phyloP scores from a whole-genome alignment of 2,797 vertebrate species.

The Nyctibius grandis region DNA sequence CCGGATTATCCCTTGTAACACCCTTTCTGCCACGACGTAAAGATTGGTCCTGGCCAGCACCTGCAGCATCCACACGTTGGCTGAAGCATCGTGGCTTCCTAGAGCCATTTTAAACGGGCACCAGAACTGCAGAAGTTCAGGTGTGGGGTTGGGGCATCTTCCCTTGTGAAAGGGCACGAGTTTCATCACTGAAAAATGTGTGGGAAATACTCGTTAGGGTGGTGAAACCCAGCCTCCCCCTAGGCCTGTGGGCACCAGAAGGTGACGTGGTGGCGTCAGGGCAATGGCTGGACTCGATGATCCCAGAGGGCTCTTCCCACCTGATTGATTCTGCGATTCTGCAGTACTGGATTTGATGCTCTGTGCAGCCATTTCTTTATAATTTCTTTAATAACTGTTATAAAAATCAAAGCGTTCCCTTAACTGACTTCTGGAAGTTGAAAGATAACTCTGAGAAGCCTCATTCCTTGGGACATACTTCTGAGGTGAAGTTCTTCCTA shows the following conservation, averaged over 20 bases:
- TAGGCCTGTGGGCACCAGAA: too few relatives aligned
- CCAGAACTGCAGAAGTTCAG: not conserved
- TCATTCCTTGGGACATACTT: not conserved
- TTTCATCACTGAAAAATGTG: not conserved
- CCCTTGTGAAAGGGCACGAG: not conserved
- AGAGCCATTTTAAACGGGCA: not conserved
- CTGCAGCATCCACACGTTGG: fast-evolving
- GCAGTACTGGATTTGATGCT: not conserved
- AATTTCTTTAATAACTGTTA: not conserved
- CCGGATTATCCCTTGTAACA: not conserved
- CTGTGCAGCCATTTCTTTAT: not conserved
- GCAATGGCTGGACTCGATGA: too few relatives aligned
- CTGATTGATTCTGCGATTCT: too few relatives aligned
- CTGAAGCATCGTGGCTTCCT: not conserved
- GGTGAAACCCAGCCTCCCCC: not conserved
- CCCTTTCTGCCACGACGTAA: fast-evolving
- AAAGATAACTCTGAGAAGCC: not conserved
- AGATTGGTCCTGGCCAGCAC: too few relatives aligned
- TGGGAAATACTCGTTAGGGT: not conserved
- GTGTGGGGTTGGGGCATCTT: not conserved
- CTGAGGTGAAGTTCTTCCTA: not conserved
- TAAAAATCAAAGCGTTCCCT: not conserved
- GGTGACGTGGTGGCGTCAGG: too few relatives aligned
- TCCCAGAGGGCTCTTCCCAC: too few relatives aligned
- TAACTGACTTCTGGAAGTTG: not conserved